Evolutionary conservation across 2,113 vertebrate genomes (phyloP).

Genomic region (Sorex fumeus): DNA sequence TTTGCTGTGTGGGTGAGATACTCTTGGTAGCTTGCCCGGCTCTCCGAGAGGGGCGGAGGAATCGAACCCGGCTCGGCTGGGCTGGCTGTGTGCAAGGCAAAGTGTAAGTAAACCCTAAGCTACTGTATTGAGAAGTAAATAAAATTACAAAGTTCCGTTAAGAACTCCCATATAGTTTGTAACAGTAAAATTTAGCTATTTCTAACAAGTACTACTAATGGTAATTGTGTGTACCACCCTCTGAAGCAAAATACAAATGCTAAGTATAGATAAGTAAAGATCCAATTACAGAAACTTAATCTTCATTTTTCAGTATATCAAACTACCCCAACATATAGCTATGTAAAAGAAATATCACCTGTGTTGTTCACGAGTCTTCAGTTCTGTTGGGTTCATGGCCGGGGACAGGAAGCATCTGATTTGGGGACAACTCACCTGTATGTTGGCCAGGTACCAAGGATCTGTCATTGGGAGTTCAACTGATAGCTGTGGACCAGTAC

Average conservation of each 20-base stretch:
- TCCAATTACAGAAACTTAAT: too few relatives aligned
- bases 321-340: too few relatives aligned
- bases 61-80: too few relatives aligned
- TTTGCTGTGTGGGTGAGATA: too few relatives aligned
- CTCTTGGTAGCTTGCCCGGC: too few relatives aligned
- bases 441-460: background rate
- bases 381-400: rapidly evolving
- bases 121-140: background rate
- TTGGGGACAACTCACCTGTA: rapidly evolving
- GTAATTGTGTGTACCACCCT: background rate
- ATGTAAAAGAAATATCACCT: background rate
- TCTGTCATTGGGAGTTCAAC: background rate
- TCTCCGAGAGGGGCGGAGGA: too few relatives aligned
- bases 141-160: background rate
- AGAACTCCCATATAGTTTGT: background rate
- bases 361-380: background rate
- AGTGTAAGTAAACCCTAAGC: background rate
- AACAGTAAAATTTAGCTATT: background rate
- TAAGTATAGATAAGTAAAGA: background rate
- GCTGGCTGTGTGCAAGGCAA: too few relatives aligned
- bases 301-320: background rate
- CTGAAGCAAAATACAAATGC: background rate
- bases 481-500: background rate
- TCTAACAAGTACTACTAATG: background rate
- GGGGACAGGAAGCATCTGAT: background rate